Conservation (phyloP, 2,113 vertebrate species). For the Perognathus longimembris region DNA sequence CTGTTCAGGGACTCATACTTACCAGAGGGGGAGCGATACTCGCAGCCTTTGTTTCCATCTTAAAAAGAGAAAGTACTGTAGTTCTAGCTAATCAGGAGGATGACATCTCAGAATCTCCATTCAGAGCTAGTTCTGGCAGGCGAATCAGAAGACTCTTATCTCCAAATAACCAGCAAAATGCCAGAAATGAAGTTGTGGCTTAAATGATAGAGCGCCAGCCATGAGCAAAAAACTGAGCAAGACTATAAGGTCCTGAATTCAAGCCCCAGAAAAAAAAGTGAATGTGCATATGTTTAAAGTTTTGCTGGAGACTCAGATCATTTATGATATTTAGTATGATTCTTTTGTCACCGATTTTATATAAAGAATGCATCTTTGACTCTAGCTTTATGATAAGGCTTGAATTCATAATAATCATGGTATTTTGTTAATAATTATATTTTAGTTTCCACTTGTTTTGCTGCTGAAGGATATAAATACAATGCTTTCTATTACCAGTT, state of each 20-base stretch:
- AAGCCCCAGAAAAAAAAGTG: not conserved
- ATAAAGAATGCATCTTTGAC: conserved; percentile 29
- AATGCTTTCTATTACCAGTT: not conserved
- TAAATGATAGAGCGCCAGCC: too few relatives aligned
- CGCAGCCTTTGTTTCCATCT: not conserved
- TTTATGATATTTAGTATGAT: conserved; percentile 35
- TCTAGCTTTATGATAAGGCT: conserved; percentile 38
- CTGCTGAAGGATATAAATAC: conserved; percentile 46
- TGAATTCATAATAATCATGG: conserved; percentile 43
- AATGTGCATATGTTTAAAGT: conserved; percentile 39
- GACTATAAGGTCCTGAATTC: too few relatives aligned
- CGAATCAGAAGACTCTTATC: too few relatives aligned
- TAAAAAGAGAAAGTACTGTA: not conserved
- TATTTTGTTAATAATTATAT: conserved; percentile 49
- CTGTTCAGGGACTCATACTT: too few relatives aligned
- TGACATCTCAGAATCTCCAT: too few relatives aligned
- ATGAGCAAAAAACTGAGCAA: too few relatives aligned
- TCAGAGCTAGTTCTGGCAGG: too few relatives aligned
- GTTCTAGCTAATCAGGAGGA: too few relatives aligned
- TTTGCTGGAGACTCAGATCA: conserved; percentile 54
- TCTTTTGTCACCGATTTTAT: conserved; percentile 56
- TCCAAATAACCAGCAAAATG: too few relatives aligned
- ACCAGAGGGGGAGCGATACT: too few relatives aligned
- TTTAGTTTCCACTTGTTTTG: conserved; percentile 62
- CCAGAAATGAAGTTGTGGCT: too few relatives aligned